Percentiles rank a stretch among this genome's conserved stretches.
These are phyloP conservation scores for Plectrocnemia conspersa DNA, from an alignment of 1,140 invertebrate genomes.

Conservation along the genomic window DNA sequence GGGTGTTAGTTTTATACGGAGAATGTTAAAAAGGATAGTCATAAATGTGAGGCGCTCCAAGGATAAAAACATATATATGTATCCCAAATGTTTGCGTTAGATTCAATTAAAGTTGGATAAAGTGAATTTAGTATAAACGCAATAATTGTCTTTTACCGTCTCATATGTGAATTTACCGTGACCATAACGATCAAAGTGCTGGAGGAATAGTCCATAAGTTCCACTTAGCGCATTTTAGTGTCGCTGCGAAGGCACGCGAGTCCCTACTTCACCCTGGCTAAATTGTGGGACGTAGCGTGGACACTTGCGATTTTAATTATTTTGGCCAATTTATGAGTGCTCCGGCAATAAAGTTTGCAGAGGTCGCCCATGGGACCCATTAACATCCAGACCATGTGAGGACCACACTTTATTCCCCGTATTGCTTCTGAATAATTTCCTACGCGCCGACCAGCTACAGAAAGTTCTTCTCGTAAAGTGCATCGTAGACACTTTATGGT, in stretches of 20 bases:
- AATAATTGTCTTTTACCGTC: no score
- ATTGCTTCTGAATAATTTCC: conserved; percentile 31
- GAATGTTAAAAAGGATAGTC: no score
- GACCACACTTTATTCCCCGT: conserved; percentile 18
- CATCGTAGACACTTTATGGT: no score
- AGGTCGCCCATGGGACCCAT: conserved; percentile 27
- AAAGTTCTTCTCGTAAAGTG: conserved; percentile 9
- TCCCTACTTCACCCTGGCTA: background rate
- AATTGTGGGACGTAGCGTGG: conserved; percentile 19
- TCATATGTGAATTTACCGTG: no score
- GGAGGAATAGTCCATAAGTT: conserved; percentile 9
- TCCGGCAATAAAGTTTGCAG: conserved; percentile 25
- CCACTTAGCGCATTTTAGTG: conserved; percentile 10
- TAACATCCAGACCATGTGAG: conserved; percentile 19
- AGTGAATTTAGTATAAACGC: no score
- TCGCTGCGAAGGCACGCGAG: conserved; percentile 3
- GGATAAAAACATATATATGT: no score
- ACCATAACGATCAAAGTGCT: no score
- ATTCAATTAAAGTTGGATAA: no score
- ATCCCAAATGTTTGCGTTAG: no score
- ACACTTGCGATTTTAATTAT: conserved; percentile 34
- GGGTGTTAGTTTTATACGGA: no score
- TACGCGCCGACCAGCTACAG: conserved; percentile 3
- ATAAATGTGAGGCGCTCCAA: no score
- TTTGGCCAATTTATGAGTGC: conserved; percentile 34